phyloP scores from a whole-genome alignment of 1,140 invertebrate species.

The Trichogramma pretiosum region DNA sequence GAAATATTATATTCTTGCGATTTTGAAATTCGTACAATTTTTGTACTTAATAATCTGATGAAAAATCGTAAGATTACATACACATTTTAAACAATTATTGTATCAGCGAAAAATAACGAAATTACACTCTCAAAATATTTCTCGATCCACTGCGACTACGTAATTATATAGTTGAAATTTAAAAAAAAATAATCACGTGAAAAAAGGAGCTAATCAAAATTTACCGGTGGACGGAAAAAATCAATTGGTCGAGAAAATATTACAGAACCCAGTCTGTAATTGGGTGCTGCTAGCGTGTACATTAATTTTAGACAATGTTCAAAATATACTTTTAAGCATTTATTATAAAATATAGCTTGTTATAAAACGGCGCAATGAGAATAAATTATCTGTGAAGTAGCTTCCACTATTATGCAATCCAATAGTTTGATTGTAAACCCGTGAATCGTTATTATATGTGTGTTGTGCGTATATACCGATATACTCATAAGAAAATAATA shows the following conservation, averaged over 20 bases:
- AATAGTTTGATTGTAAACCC: conserved; percentile 11
- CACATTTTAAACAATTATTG: no score
- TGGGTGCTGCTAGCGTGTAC: conserved; percentile 16
- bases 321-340: conserved; percentile 17
- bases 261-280: conserved; percentile 1
- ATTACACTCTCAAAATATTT: no score
- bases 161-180: conserved; percentile 1
- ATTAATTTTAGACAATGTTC: conserved; percentile 14
- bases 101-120: no score
- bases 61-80: conserved; percentile 9
- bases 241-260: conserved; percentile 8
- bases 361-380: conserved; percentile 16
- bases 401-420: conserved; percentile 16
- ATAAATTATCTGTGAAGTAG: conserved; percentile 17
- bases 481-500: neutral
- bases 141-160: no score
- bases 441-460: conserved; percentile 13
- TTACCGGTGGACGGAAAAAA: no score
- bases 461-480: neutral
- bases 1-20: no score
- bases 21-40: conserved; percentile 7
- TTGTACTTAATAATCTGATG: neutral
- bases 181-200: neutral
- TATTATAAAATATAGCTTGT: conserved; percentile 16
- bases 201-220: conserved; percentile 16